Base-by-base conservation (phyloP, 37 sponge, comb jelly and placozoan genomes). In the Aphrocallistes beatrix region DNA sequence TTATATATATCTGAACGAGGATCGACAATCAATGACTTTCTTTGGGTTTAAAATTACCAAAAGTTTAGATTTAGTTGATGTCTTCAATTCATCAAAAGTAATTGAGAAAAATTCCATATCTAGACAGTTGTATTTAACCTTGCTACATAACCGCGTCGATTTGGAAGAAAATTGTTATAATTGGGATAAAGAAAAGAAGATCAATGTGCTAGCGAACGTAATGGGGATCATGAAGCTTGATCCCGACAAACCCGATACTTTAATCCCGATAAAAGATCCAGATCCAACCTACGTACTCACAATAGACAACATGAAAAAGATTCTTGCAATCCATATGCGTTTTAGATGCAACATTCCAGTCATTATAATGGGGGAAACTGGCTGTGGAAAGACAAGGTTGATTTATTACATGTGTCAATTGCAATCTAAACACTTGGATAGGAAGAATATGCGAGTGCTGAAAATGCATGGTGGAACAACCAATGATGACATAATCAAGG, bases 1-100 rank as follows among this genome's bases (percentile, higher is more conserved):
- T 0, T 97, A 97, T 83, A 83, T 97, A 38, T 94, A 93, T 84
- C 93, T 97, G 83, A 94, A 97, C 50, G 81, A 89, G 81, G 95
- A 97, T 50, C 36, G 83, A 48, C 75, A 60, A 32, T 32, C 75
- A 13, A 84, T 94, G 81, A 93, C 98, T 1, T 97, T 97, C 82
- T 83, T 97, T 69, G 98, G 95, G 21, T 90, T 97, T 38, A 86
- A 81, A 38, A 34, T 86, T 0, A 51, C 48, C 17, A 37, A 83
- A 1, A 40, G 13, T 23, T 38, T 50, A 0, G 37, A 39, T 3
- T 49, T 38, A 1, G 38, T 86, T 25, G 37, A 83, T 8, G 21
- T 85, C 38, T 47, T 69, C 25, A 82, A 38, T 60, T 36, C 47
- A 0, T 1, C 75, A 25, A 60, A 89, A 36, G 47, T 86, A 0